A percentile compares a stretch with the other conserved stretches of the same genome.
These are phyloP conservation scores for Falco cherrug DNA, from an alignment of 2,797 vertebrate genomes.

Conservation along the genomic window DNA sequence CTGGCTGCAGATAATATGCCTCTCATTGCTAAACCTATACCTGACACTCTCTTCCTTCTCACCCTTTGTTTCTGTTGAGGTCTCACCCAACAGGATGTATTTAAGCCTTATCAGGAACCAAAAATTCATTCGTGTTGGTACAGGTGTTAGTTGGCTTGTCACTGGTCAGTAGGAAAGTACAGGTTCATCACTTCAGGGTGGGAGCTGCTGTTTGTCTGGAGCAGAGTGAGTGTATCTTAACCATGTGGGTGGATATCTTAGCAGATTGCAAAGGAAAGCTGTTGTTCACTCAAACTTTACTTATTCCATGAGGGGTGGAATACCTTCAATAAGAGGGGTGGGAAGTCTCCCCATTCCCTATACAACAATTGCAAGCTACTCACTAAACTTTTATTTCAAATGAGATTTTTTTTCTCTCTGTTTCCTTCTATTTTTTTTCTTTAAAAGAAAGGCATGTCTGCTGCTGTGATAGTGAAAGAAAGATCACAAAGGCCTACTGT, in stretches of 20 bases:
- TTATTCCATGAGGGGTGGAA: not conserved
- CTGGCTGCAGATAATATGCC: not conserved
- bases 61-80: not conserved
- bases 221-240: not conserved
- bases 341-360: not conserved
- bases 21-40: not conserved
- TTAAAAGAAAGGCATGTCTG: not conserved
- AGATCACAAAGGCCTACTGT: not conserved
- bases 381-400: not conserved
- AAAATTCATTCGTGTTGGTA: not conserved
- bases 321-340: not conserved
- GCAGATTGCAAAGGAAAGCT: not conserved
- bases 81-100: not conserved
- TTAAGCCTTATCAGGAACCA: not conserved
- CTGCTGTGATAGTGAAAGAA: not conserved
- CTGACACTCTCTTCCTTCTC: not conserved
- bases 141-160: not conserved
- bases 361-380: not conserved
- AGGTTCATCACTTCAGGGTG: not conserved
- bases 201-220: not conserved
- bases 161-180: not conserved
- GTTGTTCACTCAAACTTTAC: not conserved
- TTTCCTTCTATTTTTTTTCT: not conserved
- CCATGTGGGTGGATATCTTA: not conserved
- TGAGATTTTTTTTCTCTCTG: not conserved